A percentile compares a stretch with the other conserved stretches of the same genome.
Conservation (phyloP, 1,140 invertebrate genomes). For the Penaeus vannamei region DNA sequence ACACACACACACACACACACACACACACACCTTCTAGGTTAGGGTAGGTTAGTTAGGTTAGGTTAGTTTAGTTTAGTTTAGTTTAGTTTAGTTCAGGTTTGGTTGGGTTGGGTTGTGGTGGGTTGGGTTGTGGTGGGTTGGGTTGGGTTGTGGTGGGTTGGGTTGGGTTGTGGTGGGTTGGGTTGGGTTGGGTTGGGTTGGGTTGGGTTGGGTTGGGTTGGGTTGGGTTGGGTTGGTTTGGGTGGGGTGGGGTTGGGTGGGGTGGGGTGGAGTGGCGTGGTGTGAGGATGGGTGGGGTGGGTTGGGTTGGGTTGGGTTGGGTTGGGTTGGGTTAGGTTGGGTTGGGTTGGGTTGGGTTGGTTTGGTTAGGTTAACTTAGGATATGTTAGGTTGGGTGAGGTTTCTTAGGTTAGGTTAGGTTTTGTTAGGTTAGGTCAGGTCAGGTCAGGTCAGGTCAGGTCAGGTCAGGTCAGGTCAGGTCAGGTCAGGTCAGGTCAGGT, state of each 20-base stretch:
- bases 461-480: too few relatives aligned
- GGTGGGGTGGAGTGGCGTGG: background rate
- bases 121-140: background rate
- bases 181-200: background rate
- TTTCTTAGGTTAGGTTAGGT: background rate
- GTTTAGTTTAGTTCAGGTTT: background rate
- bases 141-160: background rate
- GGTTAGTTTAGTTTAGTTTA: background rate
- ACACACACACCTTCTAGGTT: too few relatives aligned
- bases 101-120: background rate
- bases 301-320: background rate
- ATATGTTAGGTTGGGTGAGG: background rate
- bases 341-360: background rate
- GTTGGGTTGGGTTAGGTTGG: background rate
- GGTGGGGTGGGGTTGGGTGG: background rate
- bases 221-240: background rate
- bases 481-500: too few relatives aligned
- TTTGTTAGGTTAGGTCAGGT: too few relatives aligned
- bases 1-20: too few relatives aligned
- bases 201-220: background rate
- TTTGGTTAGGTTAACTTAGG: constrained; percentile 1
- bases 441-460: too few relatives aligned
- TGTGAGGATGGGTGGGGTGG: background rate
- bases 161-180: background rate
- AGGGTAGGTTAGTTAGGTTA: too few relatives aligned